Evolutionary conservation across 1,140 invertebrate genomes (phyloP), one percentile per base, ranked within the genome.

Genomic region (Procambarus clarkii): DNA sequence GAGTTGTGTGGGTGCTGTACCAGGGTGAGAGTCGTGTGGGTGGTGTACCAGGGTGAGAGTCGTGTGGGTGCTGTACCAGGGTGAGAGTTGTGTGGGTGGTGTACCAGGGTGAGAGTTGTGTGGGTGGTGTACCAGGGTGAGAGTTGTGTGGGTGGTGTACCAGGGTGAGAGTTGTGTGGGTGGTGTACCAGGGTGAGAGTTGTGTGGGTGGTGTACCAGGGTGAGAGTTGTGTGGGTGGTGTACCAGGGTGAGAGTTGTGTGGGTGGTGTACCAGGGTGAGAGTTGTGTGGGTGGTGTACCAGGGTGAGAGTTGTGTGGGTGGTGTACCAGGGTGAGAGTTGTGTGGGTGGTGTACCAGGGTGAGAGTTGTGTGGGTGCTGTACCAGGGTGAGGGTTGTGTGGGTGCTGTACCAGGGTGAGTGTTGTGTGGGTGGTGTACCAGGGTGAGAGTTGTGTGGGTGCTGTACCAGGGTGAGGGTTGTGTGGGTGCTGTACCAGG

Each of bases 81-180:
- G 50, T 54, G 50, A 5, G 50, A 5, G 50, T 54, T 54, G 50
- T 54, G 50, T 54, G 50, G 45, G 58, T 69, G n/a, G 11, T 54
- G 50, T 54, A 54, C 11, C 4, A 5, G 50, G 4, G 50, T 54
- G 50, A 5, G 50, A 5, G 50, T 54, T 69, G 58, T 64, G 58
- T 64, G 58, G 2, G 24, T 64, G 50, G 79, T 82, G 58, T 60
- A 44, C 60, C 50, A 44, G 80, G 58, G 58, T 82, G 80, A 60
- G 58, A 60, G 50, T n/a, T n/a, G n/a, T 54, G 50, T 54, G 50
- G 5, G 50, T 2, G 50, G 8, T 34, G 0, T 34, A 34, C 34
- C 34, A 34, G 34, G 34, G 34, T 34, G 34, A 34, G 34, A n/a
- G n/a, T n/a, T 82, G 58, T 64, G 80, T 82, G 48, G 58, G 80